Percentiles rank a stretch among this genome's conserved stretches.
Evolutionary conservation across 2,888 invertebrate species (phyloP).

Genomic region (Nomada ruficornis): DNA sequence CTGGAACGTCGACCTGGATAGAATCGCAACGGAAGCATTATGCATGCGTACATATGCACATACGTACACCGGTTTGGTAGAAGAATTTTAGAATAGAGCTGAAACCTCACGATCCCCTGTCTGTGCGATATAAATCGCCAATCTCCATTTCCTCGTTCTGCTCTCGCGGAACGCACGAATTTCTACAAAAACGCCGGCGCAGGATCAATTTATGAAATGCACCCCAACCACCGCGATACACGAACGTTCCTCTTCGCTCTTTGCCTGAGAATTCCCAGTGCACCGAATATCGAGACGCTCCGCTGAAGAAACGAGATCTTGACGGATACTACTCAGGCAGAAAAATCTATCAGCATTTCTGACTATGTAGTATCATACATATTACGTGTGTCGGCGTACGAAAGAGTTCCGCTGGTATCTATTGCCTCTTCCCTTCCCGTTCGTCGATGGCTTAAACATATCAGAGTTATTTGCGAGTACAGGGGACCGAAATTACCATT

Average conservation of each 20-base stretch:
- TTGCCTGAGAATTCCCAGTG: conserved; percentile 9
- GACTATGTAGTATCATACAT: not conserved
- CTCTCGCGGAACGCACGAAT: not conserved
- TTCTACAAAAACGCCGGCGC: not conserved
- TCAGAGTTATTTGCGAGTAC: conserved; percentile 40
- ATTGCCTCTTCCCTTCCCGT: not conserved
- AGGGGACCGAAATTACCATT: conserved; percentile 57
- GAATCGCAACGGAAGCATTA: too few relatives aligned
- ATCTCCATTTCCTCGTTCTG: conserved; percentile 1
- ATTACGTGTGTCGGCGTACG: conserved; percentile 18
- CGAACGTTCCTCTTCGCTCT: not conserved
- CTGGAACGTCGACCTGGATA: not conserved
- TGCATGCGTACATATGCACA: too few relatives aligned
- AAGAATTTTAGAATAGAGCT: not conserved
- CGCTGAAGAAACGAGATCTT: conserved; percentile 17
- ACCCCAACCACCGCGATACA: conserved; percentile 2
- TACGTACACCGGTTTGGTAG: too few relatives aligned
- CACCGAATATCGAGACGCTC: conserved; percentile 4
- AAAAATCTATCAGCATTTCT: conserved; percentile 50
- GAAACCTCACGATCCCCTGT: not conserved
- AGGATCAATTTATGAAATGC: conserved; percentile 20
- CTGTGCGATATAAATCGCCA: not conserved
- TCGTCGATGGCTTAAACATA: not conserved
- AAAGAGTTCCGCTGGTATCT: not conserved
- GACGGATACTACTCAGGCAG: conserved; percentile 38